Percentiles rank a stretch among this genome's conserved stretches.
Conservation (phyloP, 2,113 vertebrate genomes). For the Psittacula cyanocephala region DNA sequence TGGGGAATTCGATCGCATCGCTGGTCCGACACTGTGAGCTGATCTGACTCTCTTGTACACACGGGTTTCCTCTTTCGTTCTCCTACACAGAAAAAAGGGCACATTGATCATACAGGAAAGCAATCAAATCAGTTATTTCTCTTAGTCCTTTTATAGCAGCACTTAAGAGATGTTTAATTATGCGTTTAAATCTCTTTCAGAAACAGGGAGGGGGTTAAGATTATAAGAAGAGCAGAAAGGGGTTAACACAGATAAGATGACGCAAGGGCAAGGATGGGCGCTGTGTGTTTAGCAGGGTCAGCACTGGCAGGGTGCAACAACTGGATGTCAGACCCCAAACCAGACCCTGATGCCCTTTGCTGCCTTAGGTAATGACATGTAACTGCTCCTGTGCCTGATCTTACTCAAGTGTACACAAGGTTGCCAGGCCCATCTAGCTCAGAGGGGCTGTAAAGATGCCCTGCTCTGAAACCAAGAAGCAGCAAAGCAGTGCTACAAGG, state of each 20-base stretch:
- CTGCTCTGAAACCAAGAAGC: background rate
- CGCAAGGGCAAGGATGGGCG: background rate
- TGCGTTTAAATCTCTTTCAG: background rate
- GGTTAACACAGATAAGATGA: fast-evolving
- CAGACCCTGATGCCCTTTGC: background rate
- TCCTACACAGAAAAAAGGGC: constrained; percentile 69
- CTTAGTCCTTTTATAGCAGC: background rate
- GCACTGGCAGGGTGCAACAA: background rate
- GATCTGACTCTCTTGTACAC: constrained; percentile 90
- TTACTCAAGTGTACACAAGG: background rate
- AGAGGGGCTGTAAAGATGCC: background rate
- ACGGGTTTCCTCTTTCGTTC: constrained; percentile 88
- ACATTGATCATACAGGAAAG: background rate
- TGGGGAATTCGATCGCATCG: constrained; percentile 85
- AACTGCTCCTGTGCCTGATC: background rate
- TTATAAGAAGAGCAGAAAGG: background rate
- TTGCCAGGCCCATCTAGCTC: background rate
- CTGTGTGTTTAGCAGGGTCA: background rate
- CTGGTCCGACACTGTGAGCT: constrained; percentile 93
- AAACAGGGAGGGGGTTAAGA: background rate
- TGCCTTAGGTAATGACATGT: background rate
- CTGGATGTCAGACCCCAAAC: background rate
- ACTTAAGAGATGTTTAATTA: background rate
- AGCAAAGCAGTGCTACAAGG: background rate
- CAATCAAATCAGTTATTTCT: background rate